These are phyloP conservation scores for Drosophila lacicola DNA, from an alignment of 2,888 invertebrate genomes.

Conservation along the genomic window DNA sequence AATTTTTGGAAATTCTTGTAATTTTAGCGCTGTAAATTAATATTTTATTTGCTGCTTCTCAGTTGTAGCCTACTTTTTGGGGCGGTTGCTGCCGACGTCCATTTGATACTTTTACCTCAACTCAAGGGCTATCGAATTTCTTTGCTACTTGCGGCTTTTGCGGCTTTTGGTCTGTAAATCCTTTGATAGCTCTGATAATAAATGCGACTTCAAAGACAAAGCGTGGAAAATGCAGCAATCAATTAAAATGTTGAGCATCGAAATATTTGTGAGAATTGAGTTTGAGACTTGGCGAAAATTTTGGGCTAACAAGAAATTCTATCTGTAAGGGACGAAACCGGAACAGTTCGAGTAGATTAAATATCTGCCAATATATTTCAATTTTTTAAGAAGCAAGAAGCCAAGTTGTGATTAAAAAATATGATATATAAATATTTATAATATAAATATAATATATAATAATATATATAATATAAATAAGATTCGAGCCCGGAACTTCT, in stretches of 20 bases:
- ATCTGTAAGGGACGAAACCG: background rate
- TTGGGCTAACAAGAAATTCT: background rate
- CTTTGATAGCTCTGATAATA: slow-evolving; percentile 18
- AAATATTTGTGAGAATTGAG: background rate
- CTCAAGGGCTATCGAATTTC: slow-evolving; percentile 48
- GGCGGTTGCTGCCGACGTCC: background rate
- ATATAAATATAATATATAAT: too few relatives aligned
- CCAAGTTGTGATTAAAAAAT: too few relatives aligned
- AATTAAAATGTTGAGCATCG: slow-evolving; percentile 21
- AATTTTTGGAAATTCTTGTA: slow-evolving; percentile 5
- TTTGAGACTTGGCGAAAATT: background rate
- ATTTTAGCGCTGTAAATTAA: slow-evolving; percentile 54
- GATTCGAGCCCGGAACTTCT: too few relatives aligned
- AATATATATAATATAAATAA: too few relatives aligned
- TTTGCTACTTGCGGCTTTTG: slow-evolving; percentile 14
- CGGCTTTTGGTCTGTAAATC: slow-evolving; percentile 19
- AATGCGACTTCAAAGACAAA: slow-evolving; percentile 29
- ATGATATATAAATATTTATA: too few relatives aligned
- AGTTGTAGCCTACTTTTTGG: slow-evolving; percentile 32
- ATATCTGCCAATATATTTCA: too few relatives aligned
- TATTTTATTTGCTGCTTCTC: slow-evolving; percentile 11
- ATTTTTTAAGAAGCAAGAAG: too few relatives aligned
- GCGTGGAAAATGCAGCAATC: slow-evolving; percentile 3
- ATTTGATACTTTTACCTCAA: slow-evolving; percentile 12
- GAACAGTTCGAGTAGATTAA: too few relatives aligned